Conservation (phyloP, 2,888 invertebrate species). For the Resseliella maxima region DNA sequence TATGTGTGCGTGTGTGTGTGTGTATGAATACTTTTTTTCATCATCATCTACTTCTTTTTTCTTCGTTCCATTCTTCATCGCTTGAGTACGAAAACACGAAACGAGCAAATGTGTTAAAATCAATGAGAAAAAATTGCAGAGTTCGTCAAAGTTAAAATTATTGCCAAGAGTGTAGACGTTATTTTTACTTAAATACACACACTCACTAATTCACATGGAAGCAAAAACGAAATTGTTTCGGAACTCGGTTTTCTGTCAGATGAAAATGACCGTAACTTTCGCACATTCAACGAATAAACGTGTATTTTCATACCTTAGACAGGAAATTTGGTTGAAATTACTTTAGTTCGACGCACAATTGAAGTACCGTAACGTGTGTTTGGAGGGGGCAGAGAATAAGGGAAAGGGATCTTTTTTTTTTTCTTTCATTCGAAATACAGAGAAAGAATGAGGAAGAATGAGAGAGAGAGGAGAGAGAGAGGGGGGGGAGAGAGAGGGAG, state of each 20-base stretch:
- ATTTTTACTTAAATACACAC: slow-evolving; percentile 39
- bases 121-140: neutral
- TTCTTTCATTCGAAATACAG: too few relatives aligned
- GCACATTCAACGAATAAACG: neutral
- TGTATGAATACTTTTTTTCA: too few relatives aligned
- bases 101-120: neutral
- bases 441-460: too few relatives aligned
- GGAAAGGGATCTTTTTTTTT: too few relatives aligned
- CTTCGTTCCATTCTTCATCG: neutral
- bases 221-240: slow-evolving; percentile 34
- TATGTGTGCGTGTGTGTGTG: neutral
- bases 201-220: too few relatives aligned
- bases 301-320: too few relatives aligned
- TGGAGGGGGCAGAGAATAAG: too few relatives aligned
- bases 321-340: too few relatives aligned
- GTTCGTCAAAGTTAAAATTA: slow-evolving; percentile 11
- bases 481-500: neutral
- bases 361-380: too few relatives aligned
- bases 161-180: slow-evolving; percentile 30
- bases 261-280: slow-evolving; percentile 9
- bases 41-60: too few relatives aligned
- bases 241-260: neutral
- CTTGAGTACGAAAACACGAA: neutral
- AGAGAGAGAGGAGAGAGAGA: too few relatives aligned
- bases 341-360: too few relatives aligned